phyloP scores from a whole-genome alignment of 2,113 vertebrate species.

The Ariopsis seemanni region DNA sequence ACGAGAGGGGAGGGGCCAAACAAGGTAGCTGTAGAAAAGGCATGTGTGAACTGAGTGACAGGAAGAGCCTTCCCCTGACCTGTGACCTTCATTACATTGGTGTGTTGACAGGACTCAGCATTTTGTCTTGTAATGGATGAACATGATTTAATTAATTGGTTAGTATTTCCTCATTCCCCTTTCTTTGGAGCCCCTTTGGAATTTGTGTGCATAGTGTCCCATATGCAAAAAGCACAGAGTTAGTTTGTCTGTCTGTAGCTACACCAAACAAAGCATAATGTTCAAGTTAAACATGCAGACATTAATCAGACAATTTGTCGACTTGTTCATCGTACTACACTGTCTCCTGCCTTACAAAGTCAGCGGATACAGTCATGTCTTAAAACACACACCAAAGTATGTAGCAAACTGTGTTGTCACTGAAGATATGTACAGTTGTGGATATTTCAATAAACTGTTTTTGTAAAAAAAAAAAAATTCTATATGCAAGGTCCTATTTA shows the following conservation, averaged over 20 bases:
- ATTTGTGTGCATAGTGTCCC: slow-evolving; percentile 47
- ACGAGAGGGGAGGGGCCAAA: background rate
- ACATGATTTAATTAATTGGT: slow-evolving; percentile 29
- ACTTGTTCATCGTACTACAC: slow-evolving; percentile 36
- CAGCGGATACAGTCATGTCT: slow-evolving; percentile 60
- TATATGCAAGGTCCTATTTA: slow-evolving; percentile 28
- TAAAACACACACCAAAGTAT: slow-evolving; percentile 73
- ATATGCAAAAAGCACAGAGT: slow-evolving; percentile 50
- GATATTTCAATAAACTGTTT: slow-evolving; percentile 79
- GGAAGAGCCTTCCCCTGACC: slow-evolving; percentile 25
- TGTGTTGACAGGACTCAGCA: slow-evolving; percentile 41
- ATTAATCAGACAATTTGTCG: slow-evolving; percentile 19
- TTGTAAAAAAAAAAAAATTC: slow-evolving; percentile 63
- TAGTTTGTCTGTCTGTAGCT: slow-evolving; percentile 33
- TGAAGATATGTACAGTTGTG: slow-evolving; percentile 77
- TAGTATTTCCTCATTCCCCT: background rate
- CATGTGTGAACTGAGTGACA: slow-evolving; percentile 21
- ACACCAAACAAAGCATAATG: slow-evolving; percentile 31
- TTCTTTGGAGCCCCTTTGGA: slow-evolving; percentile 25
- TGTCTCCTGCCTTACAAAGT: slow-evolving; percentile 43
- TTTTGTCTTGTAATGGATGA: slow-evolving; percentile 47
- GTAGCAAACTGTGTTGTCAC: slow-evolving; percentile 75
- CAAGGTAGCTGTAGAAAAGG: slow-evolving; percentile 13
- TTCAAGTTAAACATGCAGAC: slow-evolving; percentile 18
- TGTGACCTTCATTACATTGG: slow-evolving; percentile 41